Base-by-base conservation (phyloP, 2,888 invertebrate species). In the Melanargia galathea region DNA sequence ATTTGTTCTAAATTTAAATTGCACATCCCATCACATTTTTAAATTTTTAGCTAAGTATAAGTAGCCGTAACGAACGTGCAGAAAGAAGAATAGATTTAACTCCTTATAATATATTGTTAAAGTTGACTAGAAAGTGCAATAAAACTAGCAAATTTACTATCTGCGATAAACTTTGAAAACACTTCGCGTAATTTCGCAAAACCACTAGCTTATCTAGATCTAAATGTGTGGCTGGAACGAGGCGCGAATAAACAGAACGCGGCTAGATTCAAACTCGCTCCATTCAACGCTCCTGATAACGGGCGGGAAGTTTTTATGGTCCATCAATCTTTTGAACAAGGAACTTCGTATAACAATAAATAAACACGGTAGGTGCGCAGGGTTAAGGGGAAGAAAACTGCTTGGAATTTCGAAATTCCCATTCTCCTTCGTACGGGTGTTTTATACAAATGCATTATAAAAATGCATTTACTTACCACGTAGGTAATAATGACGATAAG, bases 281-380 rank as follows among this genome's bases (percentile, higher is more conserved):
- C 61, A 60, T 64, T 66, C 56, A 65, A 64, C 59, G 49, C 22
- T 16, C n/a, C 66, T 67, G 70, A 69, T 70, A 70, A 66, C 66
- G 24, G 60, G 40, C 46, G 22, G 45, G 61, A 63, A 68, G 65
- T 67, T 70, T 70, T 68, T 67, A 69, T 67, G 56, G 66, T 61
- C 65, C 67, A 66, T 68, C 59, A 72, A 72, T 73, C 71, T 71
- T 64, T 48, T 48, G 54, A 64, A 66, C 64, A 66, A 66, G 63
- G 35, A 46, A 54, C 46, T 22, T 35, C 22, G 58, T 59, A 22
- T 43, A 33, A 58, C 58, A 35, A 58, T 58, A 58, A 48, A 58
- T 48, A 58, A n/a, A 46, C 45, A 40, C 18, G 10, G 24, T 38
- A 11, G 10, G 24, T 38, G 6, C 40, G 16, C 43, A 43, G 40